Base-by-base conservation (phyloP, 1,140 invertebrate species). In the Prorops nasuta region DNA sequence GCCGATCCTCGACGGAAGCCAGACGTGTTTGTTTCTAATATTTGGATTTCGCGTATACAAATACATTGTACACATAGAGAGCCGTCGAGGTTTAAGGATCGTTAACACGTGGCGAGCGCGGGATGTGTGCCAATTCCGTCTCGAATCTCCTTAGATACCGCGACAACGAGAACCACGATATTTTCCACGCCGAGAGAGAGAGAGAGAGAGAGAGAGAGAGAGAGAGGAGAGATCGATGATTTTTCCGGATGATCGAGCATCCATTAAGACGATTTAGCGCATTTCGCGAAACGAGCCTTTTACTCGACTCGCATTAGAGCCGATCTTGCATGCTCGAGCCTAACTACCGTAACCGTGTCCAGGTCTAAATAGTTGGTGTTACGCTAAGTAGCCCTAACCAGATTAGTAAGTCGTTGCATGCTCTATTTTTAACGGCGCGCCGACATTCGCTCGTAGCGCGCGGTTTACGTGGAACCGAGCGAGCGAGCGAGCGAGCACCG, bases 391-490 rank as follows among this genome's bases (percentile, higher is more conserved):
- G 66, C 67, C 67, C 73, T 76, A 76, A 76, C 70, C 67, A 75
- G 72, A 75, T 76, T 76, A 76, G 74, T 76, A 65, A 72, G 71
- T 74, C 63, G 74, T 74, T 76, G 72, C 71, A 65, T 70, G 74
- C 70, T 76, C 72, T 75, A 76, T 76, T 76, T 76, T 75, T 75
- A 72, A 74, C 67, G 54, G 51, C 64, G 58, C 51, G 40, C 59
- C 45, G 43, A 35, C 31, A n/a, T n/a, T 39, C 51, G 44, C 49
- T 37, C 49, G 10, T 8, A 17, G n/a, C 44, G 49, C 44, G 48
- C 48, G 46, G 58, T 58, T 62, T 55, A 49, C 51, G 44, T 28
- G 44, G 36, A 51, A 47, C 54, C n/a, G n/a, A n/a, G n/a, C n/a
- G n/a, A n/a, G n/a, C n/a, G n/a, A n/a, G n/a, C n/a, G n/a, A n/a